Evolutionary conservation across 2,113 vertebrate genomes (phyloP).

Genomic region (Suncus etruscus): DNA sequence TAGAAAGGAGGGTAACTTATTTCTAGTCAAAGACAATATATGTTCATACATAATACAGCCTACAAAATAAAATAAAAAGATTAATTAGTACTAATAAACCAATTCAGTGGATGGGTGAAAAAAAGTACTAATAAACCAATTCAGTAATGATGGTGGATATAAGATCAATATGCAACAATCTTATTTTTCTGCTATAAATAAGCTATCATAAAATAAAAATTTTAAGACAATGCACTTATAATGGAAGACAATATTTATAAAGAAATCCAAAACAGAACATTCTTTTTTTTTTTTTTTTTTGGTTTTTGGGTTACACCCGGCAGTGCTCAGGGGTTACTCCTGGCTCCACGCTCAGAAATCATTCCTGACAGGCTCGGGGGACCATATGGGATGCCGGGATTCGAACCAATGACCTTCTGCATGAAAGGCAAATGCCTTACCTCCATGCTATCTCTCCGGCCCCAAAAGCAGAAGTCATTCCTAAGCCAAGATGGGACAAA

Average conservation of each 20-base stretch:
- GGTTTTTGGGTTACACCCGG: too few relatives aligned
- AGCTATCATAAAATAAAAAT: not conserved
- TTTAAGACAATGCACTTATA: not conserved
- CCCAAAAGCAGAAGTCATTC: not conserved
- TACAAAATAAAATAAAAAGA: slow-evolving; percentile 9
- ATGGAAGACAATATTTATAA: too few relatives aligned
- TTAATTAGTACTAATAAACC: not conserved
- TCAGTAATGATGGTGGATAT: not conserved
- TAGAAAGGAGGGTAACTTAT: not conserved
- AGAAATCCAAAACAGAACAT: not conserved
- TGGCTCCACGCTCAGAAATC: too few relatives aligned
- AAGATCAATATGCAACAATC: too few relatives aligned
- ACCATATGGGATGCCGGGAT: too few relatives aligned
- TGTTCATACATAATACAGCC: not conserved
- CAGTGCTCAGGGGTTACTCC: too few relatives aligned
- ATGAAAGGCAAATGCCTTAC: too few relatives aligned
- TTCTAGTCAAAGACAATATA: not conserved
- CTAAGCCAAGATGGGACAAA: not conserved
- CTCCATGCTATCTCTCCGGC: too few relatives aligned
- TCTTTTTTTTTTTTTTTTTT: too few relatives aligned
- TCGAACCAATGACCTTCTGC: too few relatives aligned
- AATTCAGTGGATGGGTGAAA: not conserved
- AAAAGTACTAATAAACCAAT: not conserved
- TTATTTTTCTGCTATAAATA: not conserved
- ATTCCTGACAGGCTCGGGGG: too few relatives aligned